These are phyloP conservation scores for Agonopterix arenella DNA, from an alignment of 2,888 invertebrate genomes.

Conservation along the genomic window DNA sequence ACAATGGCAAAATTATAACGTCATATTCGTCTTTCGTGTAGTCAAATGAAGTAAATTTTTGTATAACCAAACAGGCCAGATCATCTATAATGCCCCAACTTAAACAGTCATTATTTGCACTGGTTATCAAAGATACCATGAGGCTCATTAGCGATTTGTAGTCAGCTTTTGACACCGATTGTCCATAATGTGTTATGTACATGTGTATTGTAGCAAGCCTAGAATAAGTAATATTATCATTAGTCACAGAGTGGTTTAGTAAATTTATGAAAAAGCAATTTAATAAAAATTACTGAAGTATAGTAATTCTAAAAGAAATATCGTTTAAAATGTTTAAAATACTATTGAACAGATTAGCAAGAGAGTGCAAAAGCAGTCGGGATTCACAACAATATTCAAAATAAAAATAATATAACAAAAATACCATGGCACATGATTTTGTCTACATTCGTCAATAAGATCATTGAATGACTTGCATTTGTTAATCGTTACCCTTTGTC, in stretches of 20 bases:
- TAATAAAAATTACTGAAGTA: not conserved
- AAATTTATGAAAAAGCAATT: too few relatives aligned
- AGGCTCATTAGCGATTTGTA: conserved; percentile 35
- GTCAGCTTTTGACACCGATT: conserved; percentile 30
- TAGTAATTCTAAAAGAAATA: not conserved
- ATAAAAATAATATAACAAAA: not conserved
- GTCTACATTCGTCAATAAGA: conserved; percentile 46
- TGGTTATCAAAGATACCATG: conserved; percentile 36
- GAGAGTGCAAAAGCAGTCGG: too few relatives aligned
- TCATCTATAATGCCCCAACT: conserved; percentile 42
- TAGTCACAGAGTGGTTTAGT: not conserved
- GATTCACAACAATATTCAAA: too few relatives aligned
- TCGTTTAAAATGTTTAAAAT: too few relatives aligned
- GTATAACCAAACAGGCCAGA: conserved; percentile 29
- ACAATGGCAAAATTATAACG: conserved; percentile 31
- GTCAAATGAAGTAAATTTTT: conserved; percentile 16
- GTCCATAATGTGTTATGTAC: conserved; percentile 43
- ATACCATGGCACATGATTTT: conserved; percentile 56
- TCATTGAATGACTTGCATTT: conserved; percentile 50
- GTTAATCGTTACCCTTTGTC: conserved; percentile 37
- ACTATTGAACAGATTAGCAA: too few relatives aligned
- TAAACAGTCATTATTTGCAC: conserved; percentile 23
- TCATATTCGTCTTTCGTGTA: conserved; percentile 23
- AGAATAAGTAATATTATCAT: conserved; percentile 17
- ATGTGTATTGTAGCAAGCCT: conserved; percentile 53